Conservation (phyloP, 1,140 invertebrate species). For the Zaprionus tsacasi region DNA sequence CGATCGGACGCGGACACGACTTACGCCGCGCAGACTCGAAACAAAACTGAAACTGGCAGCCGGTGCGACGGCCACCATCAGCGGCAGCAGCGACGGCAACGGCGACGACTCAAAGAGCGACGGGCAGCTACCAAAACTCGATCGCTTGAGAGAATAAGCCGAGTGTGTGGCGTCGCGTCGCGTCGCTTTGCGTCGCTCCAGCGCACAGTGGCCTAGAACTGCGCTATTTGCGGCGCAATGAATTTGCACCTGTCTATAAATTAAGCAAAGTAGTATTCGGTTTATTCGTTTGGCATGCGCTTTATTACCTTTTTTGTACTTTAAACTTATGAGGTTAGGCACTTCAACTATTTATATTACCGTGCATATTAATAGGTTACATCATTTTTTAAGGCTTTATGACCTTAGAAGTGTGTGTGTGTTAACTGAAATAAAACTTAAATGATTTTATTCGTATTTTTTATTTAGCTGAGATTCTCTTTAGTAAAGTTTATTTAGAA, state of each 20-base stretch:
- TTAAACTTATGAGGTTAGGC: not conserved
- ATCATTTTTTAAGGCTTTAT: not conserved
- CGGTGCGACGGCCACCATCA: constrained; percentile 12
- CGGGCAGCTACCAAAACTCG: constrained; percentile 65
- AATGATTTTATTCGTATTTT: too few relatives aligned
- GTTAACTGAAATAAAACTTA: too few relatives aligned
- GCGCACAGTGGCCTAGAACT: constrained; percentile 47
- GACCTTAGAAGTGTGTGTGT: too few relatives aligned
- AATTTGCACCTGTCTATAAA: constrained; percentile 5
- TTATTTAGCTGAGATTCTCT: too few relatives aligned
- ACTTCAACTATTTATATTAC: not conserved
- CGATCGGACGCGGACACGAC: constrained; percentile 50
- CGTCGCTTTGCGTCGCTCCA: constrained; percentile 23
- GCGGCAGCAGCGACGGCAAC: not conserved
- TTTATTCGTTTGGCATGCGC: not conserved
- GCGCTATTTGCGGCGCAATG: not conserved
- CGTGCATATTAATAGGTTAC: not conserved
- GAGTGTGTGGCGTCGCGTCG: constrained; percentile 28
- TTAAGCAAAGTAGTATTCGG: not conserved
- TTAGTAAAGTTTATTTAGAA: too few relatives aligned
- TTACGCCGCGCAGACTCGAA: constrained; percentile 67
- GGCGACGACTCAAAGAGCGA: constrained; percentile 31
- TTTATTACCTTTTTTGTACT: not conserved
- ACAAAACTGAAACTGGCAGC: constrained; percentile 64
- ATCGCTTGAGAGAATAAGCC: constrained; percentile 69